These are phyloP conservation scores for Trachelus tabidus DNA, from an alignment of 2,888 invertebrate genomes.

Conservation along the genomic window DNA sequence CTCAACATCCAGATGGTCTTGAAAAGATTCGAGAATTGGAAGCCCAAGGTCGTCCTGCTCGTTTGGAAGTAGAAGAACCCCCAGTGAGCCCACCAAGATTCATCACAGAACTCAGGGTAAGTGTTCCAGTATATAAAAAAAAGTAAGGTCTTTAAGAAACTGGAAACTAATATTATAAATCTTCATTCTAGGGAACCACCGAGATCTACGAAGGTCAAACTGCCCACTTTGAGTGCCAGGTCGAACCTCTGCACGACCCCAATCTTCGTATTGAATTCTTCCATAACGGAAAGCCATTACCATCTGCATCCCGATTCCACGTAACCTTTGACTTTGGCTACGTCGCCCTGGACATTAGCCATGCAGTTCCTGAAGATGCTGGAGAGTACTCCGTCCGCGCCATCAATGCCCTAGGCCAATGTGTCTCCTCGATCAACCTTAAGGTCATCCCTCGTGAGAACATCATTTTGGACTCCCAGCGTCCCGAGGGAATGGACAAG, in stretches of 20 bases:
- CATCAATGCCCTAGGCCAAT: conserved; percentile 91
- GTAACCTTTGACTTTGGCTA: conserved; percentile 98
- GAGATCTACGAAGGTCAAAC: conserved; percentile 92
- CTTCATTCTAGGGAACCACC: conserved; percentile 76
- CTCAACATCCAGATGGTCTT: conserved; percentile 92
- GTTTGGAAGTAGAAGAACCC: conserved; percentile 85
- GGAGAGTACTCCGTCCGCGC: conserved; percentile 95
- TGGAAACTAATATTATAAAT: not conserved
- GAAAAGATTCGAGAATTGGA: conserved; percentile 92
- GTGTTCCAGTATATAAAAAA: conserved; percentile 26
- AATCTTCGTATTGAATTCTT: conserved; percentile 91
- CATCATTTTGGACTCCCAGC: conserved; percentile 89
- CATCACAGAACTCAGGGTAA: conserved; percentile 79
- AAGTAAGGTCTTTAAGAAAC: not conserved
- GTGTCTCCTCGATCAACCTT: conserved; percentile 84
- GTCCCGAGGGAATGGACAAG: conserved; percentile 95
- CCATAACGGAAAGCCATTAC: conserved; percentile 91
- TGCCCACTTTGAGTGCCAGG: conserved; percentile 95
- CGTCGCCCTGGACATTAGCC: conserved; percentile 93
- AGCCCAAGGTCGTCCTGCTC: conserved; percentile 84
- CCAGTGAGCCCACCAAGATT: conserved; percentile 85
- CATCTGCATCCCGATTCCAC: conserved; percentile 91
- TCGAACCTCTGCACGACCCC: conserved; percentile 90
- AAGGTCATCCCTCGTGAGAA: conserved; percentile 85
- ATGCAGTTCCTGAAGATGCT: conserved; percentile 94